A percentile compares a stretch with the other conserved stretches of the same genome.
phyloP scores from a whole-genome alignment of 2,797 vertebrate genomes.

The Diplodus puntazzo region DNA sequence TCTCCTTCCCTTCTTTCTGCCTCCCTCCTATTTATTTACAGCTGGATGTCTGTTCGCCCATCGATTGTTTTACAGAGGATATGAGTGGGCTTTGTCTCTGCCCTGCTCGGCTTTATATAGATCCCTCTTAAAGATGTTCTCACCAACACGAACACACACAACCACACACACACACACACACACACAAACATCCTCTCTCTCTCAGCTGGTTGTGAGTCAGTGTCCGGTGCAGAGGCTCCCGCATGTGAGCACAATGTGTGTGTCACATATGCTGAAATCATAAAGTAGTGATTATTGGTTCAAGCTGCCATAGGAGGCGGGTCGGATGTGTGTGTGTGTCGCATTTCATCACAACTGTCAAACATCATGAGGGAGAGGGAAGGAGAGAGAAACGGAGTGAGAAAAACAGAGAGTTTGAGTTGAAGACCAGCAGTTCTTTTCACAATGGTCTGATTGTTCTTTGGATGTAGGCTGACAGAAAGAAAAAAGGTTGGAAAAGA shows the following conservation, averaged over 20 bases:
- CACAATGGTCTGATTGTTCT: slow-evolving; percentile 79
- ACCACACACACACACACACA: not conserved
- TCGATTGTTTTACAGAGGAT: slow-evolving; percentile 80
- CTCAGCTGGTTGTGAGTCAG: slow-evolving; percentile 56
- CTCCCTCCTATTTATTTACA: slow-evolving; percentile 78
- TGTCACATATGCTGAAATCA: slow-evolving; percentile 66
- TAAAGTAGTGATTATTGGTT: slow-evolving; percentile 72
- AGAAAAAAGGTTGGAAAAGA: slow-evolving; percentile 59
- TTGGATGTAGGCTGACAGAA: slow-evolving; percentile 63
- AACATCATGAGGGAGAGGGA: slow-evolving; percentile 47
- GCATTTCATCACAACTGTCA: slow-evolving; percentile 71
- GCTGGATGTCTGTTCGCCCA: slow-evolving; percentile 58
- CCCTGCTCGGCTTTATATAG: slow-evolving; percentile 68
- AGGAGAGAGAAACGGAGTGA: not conserved
- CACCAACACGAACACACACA: slow-evolving; percentile 22
- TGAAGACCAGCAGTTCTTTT: slow-evolving; percentile 61
- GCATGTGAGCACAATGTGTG: slow-evolving; percentile 34
- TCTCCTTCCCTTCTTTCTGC: slow-evolving; percentile 51
- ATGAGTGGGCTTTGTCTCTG: slow-evolving; percentile 72
- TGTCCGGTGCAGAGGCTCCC: slow-evolving; percentile 40
- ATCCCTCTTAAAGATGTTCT: slow-evolving; percentile 53
- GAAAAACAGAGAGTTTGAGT: slow-evolving; percentile 55
- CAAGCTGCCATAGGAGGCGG: slow-evolving; percentile 46
- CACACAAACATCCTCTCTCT: not conserved
- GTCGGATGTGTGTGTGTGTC: slow-evolving; percentile 59